A percentile compares a stretch with the other conserved stretches of the same genome.
These are phyloP conservation scores for Antrozous pallidus DNA, from an alignment of 2,797 vertebrate species.

Conservation along the genomic window DNA sequence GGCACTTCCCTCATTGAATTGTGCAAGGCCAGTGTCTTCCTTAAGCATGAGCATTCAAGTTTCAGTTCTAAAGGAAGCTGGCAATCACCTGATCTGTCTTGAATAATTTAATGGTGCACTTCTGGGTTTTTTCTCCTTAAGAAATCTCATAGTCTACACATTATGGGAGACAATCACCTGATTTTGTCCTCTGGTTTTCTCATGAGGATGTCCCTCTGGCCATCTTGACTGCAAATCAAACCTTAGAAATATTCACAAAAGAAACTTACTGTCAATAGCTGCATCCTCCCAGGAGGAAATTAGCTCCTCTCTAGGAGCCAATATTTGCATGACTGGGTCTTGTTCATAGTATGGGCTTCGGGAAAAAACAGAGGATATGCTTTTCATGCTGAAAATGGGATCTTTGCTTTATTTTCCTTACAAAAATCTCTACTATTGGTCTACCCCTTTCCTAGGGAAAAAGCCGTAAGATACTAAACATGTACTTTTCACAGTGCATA, in stretches of 20 bases:
- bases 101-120: background rate
- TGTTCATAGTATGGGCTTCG: background rate
- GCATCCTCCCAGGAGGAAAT: background rate
- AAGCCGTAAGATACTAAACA: background rate
- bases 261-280: background rate
- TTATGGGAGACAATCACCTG: background rate
- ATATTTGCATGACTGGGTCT: background rate
- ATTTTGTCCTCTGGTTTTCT: background rate
- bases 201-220: background rate
- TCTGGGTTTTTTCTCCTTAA: background rate
- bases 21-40: background rate
- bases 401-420: conserved; percentile 1
- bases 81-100: background rate
- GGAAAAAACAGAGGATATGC: background rate
- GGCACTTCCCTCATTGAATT: accelerated
- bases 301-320: background rate
- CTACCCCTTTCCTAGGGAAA: background rate
- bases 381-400: background rate
- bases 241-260: background rate
- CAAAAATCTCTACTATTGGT: background rate
- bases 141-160: background rate
- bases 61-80: conserved; percentile 37
- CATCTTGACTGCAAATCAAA: background rate
- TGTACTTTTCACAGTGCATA: background rate
- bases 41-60: background rate